phyloP scores from a whole-genome alignment of 2,888 invertebrate genomes.

The Cephonodes hylas region DNA sequence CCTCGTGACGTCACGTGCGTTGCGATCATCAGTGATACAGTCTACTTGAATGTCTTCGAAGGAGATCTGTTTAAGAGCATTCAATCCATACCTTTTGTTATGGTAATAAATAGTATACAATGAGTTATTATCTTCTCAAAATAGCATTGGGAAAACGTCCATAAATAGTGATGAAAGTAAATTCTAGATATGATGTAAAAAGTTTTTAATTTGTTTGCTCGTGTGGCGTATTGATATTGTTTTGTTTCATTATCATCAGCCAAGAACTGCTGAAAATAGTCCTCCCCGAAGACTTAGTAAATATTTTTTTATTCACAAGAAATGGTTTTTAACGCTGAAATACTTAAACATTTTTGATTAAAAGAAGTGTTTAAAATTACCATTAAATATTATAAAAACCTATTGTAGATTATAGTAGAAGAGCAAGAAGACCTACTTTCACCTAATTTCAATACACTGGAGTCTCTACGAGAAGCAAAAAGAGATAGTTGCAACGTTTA shows the following conservation, averaged over 20 bases:
- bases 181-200: too few species aligned
- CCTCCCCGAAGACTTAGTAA: too few species aligned
- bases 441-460: constrained; percentile 81
- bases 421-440: constrained; percentile 84
- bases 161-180: too few species aligned
- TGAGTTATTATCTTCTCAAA: too few species aligned
- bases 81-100: constrained; percentile 69
- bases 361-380: too few species aligned
- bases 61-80: constrained; percentile 70
- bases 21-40: constrained; percentile 74
- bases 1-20: constrained; percentile 71
- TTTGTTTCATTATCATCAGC: background rate
- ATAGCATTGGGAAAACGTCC: too few species aligned
- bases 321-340: too few species aligned
- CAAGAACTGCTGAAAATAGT: too few species aligned
- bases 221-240: too few species aligned
- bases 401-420: constrained; percentile 77
- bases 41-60: constrained; percentile 77
- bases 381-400: background rate
- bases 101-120: constrained; percentile 56
- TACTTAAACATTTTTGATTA: too few species aligned
- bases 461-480: constrained; percentile 79
- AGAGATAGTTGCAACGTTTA: constrained; percentile 86
- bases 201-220: too few species aligned
- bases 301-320: too few species aligned